Conservation (phyloP, 1,140 invertebrate species). For the Atta cephalotes region DNA sequence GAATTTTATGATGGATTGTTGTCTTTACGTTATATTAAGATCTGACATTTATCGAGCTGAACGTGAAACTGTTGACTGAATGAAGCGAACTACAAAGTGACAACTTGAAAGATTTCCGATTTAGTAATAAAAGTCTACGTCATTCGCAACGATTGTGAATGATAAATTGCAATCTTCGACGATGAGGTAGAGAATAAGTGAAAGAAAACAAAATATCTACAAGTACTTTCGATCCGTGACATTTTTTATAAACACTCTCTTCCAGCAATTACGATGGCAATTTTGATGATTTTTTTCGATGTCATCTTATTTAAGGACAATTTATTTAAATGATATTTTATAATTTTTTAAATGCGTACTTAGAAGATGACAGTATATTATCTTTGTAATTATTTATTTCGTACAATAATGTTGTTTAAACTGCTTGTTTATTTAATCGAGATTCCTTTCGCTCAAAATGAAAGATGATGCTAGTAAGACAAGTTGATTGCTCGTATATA, state of each 20-base stretch:
- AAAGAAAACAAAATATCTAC: background rate
- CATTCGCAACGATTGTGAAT: background rate
- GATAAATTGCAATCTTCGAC: slow-evolving; percentile 16
- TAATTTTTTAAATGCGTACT: background rate
- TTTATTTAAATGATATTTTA: slow-evolving; percentile 19
- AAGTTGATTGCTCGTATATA: slow-evolving; percentile 26
- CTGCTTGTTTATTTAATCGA: slow-evolving; percentile 13
- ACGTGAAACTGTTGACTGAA: background rate
- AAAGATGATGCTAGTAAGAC: background rate
- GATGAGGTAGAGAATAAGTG: background rate
- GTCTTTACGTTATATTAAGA: background rate
- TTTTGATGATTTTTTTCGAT: background rate
- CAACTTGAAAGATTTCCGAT: background rate
- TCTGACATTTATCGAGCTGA: background rate
- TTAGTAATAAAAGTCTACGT: slow-evolving; percentile 2
- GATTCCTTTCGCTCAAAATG: background rate
- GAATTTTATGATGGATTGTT: background rate
- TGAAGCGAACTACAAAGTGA: background rate
- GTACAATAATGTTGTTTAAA: background rate
- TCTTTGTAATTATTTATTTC: background rate
- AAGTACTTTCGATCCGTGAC: background rate
- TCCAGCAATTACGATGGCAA: background rate
- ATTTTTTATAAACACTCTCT: background rate
- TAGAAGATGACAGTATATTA: background rate
- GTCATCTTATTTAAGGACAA: background rate